These are phyloP conservation scores for Rhinogobius similis DNA, from an alignment of 2,113 vertebrate genomes.

Conservation along the genomic window DNA sequence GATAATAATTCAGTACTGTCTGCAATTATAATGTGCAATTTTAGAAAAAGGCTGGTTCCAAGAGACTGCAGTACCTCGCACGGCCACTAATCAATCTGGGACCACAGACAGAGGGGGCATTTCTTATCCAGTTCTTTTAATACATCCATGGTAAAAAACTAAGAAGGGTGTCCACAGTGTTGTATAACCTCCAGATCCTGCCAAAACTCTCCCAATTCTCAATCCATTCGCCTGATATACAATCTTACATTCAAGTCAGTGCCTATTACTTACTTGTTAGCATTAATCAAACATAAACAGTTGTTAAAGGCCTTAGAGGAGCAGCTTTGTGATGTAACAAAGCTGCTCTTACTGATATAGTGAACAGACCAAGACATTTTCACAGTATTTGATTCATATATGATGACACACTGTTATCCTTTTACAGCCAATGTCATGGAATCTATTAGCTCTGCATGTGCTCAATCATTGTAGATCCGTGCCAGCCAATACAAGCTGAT, in stretches of 20 bases:
- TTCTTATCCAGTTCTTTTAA: no score
- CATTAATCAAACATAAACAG: conserved; percentile 59
- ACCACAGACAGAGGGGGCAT: no score
- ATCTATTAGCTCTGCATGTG: conserved; percentile 48
- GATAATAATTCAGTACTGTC: no score
- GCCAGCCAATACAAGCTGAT: conserved; percentile 40
- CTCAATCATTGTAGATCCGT: conserved; percentile 45
- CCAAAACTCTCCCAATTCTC: conserved; percentile 43
- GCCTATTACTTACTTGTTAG: conserved; percentile 58
- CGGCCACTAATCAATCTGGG: no score
- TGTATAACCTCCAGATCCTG: conserved; percentile 37
- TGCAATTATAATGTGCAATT: no score
- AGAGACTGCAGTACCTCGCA: no score
- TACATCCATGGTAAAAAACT: no score
- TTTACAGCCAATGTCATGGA: conserved; percentile 48
- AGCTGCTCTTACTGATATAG: conserved; percentile 28
- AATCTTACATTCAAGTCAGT: conserved; percentile 43
- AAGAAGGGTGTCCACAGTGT: conserved; percentile 21
- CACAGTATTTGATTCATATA: conserved; percentile 56
- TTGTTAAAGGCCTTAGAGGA: conserved; percentile 60
- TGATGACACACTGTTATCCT: conserved; percentile 57
- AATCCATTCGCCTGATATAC: conserved; percentile 42
- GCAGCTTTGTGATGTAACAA: conserved; percentile 49
- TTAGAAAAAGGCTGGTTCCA: no score
- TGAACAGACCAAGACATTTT: conserved; percentile 54